Base-by-base conservation (phyloP, 2,113 vertebrate genomes). In the Leucoraja erinaceus region DNA sequence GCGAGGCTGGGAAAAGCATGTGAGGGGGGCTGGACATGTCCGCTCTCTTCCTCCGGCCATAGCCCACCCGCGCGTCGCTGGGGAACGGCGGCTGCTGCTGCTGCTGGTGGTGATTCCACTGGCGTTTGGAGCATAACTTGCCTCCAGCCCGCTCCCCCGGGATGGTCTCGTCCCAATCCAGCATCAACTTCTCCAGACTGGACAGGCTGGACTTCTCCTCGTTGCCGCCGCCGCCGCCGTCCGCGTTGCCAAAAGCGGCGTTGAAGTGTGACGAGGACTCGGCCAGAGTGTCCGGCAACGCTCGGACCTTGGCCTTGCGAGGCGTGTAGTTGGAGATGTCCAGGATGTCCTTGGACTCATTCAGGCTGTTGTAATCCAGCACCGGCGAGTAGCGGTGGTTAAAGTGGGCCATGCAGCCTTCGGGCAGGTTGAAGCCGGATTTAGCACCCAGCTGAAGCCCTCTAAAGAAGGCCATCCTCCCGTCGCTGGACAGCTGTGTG, bases 261-360 rank as follows among this genome's bases (percentile, higher is more conserved):
- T 97, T 97, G 93, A 98, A 98, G 95, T 99, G 98, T 93, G 98
- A 99, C 93, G 98, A 99, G 95, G 99, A 98, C 90, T 99, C 99
- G 0, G 98, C 99, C 86, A 99, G 97, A 93, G 97, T 99, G 95
- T 99, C 99, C 0, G 97, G 97, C 25, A 97, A 97, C 0, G 98
- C 97, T 93, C 97, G 97, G 94, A 98, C 97, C 95, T 99, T 99
- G 93, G 98, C 98, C 95, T 99, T 99, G 96, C 99, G 99, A 0
- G 99, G 98, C 1, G 98, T 99, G 95, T 99, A 99, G 96, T 99
- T 99, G 93, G 98, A 99, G 95, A 99, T 99, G 94, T 99, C 99
- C 95, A 99, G 95, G 95, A 99, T 99, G 95, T 99, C 98, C 22
- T 99, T 99, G 94, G 99, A 98, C 93, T 99, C 99, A 0, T 97